Evolutionary conservation across 2,888 invertebrate species (phyloP).

Genomic region (Mechanitis messenoides): DNA sequence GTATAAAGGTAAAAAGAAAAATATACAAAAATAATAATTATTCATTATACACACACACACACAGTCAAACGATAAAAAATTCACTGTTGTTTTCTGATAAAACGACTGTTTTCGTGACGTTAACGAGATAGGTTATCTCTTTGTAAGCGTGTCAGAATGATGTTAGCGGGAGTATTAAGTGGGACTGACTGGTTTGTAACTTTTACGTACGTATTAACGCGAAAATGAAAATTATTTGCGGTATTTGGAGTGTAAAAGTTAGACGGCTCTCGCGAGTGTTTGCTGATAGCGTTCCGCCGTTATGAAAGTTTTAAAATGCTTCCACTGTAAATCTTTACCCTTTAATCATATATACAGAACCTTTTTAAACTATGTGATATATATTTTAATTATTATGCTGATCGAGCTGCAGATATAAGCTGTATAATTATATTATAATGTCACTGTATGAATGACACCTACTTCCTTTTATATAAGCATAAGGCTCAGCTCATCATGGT

Average conservation of each 20-base stretch:
- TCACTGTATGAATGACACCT: no score
- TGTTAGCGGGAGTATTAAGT: slow-evolving; percentile 12
- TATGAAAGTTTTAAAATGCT: slow-evolving; percentile 3
- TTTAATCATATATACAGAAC: no score
- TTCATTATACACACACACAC: no score
- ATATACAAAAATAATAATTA: no score
- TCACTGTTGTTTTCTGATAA: slow-evolving; percentile 29
- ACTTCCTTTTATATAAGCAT: no score
- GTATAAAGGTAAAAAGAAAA: no score
- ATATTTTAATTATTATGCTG: no score
- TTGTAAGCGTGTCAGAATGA: slow-evolving; percentile 22
- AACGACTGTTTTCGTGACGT: slow-evolving; percentile 36
- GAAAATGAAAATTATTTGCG: slow-evolving; percentile 20
- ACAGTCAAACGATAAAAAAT: not conserved
- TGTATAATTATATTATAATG: no score
- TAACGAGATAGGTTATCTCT: slow-evolving; percentile 35
- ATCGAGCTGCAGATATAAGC: no score
- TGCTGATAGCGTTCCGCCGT: slow-evolving; percentile 6
- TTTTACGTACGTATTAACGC: slow-evolving; percentile 19
- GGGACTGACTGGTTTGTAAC: slow-evolving; percentile 16
- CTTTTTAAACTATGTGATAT: no score
- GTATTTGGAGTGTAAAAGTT: slow-evolving; percentile 19
- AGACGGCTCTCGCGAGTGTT: slow-evolving; percentile 10
- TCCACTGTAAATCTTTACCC: not conserved
- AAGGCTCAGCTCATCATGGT: no score